A percentile compares a stretch with the other conserved stretches of the same genome.
Conservation (phyloP, 2,797 vertebrate species). For the Xiphorhynchus erythropygius region DNA sequence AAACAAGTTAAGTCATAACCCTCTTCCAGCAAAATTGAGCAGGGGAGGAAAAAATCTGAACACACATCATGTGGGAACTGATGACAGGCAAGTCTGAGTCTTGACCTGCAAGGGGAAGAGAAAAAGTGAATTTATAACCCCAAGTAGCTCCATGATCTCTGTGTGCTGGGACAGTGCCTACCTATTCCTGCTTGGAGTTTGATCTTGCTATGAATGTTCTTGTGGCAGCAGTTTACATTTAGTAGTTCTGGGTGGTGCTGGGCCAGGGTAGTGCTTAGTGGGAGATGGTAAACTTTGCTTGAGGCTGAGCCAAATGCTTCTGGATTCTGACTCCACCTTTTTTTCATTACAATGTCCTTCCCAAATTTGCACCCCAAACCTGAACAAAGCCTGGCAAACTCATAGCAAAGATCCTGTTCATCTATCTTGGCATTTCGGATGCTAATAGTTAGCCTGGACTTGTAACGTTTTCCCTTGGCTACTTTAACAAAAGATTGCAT, state of each 20-base stretch:
- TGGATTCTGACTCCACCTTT: not conserved
- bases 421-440: not conserved
- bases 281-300: conserved; percentile 5
- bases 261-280: not conserved
- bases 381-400: not conserved
- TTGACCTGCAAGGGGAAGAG: not conserved
- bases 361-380: not conserved
- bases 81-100: not conserved
- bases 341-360: not conserved
- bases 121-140: not conserved
- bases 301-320: not conserved
- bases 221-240: not conserved
- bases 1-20: not conserved
- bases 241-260: not conserved
- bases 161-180: not conserved
- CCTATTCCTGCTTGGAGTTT: not conserved
- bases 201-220: not conserved
- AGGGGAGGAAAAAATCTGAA: not conserved
- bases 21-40: not conserved
- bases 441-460: not conserved
- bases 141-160: not conserved
- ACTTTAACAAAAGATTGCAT: not conserved
- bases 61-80: not conserved
- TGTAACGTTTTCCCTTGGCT: not conserved
- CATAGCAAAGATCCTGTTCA: not conserved